Percentiles rank a stretch among this genome's conserved stretches.
Evolutionary conservation across 2,113 vertebrate genomes (phyloP).

Genomic region (Delphinus delphis): DNA sequence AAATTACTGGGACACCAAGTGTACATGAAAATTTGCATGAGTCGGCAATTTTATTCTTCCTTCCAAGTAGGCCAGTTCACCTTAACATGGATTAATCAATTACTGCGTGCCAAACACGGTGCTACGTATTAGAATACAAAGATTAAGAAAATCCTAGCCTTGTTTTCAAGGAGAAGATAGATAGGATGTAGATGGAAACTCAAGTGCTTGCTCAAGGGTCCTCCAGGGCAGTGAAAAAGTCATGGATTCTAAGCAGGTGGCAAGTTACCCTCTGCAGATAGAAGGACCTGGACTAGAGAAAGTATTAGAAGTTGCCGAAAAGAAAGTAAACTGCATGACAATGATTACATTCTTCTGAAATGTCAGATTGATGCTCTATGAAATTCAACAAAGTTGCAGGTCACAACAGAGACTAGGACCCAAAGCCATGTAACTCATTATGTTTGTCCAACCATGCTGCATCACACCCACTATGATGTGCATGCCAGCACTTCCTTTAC

Average conservation of each 20-base stretch:
- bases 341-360: not conserved
- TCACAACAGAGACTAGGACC: not conserved
- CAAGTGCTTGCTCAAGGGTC: not conserved
- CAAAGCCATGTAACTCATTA: not conserved
- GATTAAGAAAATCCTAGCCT: not conserved
- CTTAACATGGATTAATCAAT: not conserved
- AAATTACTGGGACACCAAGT: not conserved
- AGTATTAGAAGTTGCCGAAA: not conserved
- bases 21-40: not conserved
- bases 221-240: not conserved
- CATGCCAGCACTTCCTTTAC: not conserved
- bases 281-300: not conserved
- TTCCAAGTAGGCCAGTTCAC: not conserved
- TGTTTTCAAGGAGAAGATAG: not conserved
- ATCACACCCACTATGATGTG: not conserved
- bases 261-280: not conserved
- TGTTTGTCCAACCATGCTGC: not conserved
- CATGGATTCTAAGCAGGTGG: not conserved
- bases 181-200: not conserved
- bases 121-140: not conserved
- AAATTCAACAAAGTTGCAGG: slow-evolving; percentile 9
- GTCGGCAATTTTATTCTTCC: not conserved
- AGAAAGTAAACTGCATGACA: not conserved
- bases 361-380: not conserved
- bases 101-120: not conserved